Percentiles rank a stretch among this genome's conserved stretches.
These are phyloP conservation scores for Eulemur macaco DNA, from an alignment of 2,113 vertebrate species.

Conservation along the genomic window DNA sequence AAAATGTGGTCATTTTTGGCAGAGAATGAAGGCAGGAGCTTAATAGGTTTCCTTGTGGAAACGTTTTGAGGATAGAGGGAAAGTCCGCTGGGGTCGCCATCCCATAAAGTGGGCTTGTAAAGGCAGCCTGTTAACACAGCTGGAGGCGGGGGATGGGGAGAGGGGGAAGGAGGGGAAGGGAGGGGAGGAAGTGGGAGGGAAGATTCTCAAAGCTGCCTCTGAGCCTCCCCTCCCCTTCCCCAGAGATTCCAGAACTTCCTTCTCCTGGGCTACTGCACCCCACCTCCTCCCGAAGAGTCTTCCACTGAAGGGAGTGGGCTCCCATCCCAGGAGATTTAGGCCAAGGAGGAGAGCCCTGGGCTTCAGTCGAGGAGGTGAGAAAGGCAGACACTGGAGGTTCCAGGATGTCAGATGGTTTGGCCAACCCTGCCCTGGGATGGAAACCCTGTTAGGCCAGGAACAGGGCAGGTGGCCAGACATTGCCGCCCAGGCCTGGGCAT, in stretches of 20 bases:
- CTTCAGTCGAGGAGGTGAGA: neutral
- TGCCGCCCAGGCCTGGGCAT: neutral
- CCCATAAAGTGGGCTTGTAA: slow-evolving; percentile 73
- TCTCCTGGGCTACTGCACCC: neutral
- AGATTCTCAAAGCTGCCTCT: neutral
- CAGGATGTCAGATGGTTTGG: neutral
- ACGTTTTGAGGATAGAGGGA: slow-evolving; percentile 64
- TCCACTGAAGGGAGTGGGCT: neutral
- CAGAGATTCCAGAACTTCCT: neutral
- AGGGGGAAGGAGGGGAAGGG: neutral
- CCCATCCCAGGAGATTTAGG: neutral
- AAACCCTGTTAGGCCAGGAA: neutral
- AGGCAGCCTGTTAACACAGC: slow-evolving; percentile 64
- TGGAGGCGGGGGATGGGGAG: neutral
- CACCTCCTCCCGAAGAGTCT: neutral
- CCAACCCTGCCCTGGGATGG: neutral
- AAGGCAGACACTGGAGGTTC: neutral
- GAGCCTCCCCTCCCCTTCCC: neutral
- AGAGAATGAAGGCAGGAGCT: slow-evolving; percentile 70
- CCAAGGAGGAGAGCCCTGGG: neutral
- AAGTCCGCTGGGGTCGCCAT: slow-evolving; percentile 68
- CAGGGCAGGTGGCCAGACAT: neutral
- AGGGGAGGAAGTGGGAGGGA: accelerated
- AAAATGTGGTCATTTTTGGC: slow-evolving; percentile 74
- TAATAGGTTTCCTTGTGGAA: slow-evolving; percentile 77